Evolutionary conservation across 2,888 invertebrate genomes (phyloP).

Genomic region (Pristionchus exspectatus): DNA sequence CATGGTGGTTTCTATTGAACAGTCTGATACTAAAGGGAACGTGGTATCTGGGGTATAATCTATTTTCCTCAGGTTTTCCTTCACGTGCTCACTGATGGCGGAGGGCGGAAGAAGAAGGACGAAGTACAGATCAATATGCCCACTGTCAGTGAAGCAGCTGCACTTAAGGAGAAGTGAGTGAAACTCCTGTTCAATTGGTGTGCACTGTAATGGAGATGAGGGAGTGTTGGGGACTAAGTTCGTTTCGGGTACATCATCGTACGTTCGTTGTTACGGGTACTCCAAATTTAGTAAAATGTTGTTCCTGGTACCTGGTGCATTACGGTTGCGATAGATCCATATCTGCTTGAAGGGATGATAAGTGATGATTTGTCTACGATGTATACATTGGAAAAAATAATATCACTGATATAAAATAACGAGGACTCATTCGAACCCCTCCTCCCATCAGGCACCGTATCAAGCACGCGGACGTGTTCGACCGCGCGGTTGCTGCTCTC

Average conservation of each 20-base stretch:
- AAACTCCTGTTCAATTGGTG: background rate
- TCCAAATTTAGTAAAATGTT: too few species aligned
- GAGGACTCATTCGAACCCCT: too few species aligned
- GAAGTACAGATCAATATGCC: slow-evolving; percentile 66
- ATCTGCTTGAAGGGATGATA: background rate
- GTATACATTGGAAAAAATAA: too few species aligned
- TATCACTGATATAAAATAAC: too few species aligned
- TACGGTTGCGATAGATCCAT: background rate
- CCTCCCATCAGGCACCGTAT: slow-evolving; percentile 63
- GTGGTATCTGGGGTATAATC: too few species aligned
- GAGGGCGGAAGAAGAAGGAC: slow-evolving; percentile 58
- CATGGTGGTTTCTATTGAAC: too few species aligned
- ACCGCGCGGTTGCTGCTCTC: slow-evolving; percentile 65
- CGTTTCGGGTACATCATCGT: too few species aligned
- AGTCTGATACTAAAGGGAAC: too few species aligned
- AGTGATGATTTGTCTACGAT: too few species aligned
- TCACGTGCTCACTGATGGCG: slow-evolving; percentile 64
- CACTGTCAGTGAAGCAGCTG: slow-evolving; percentile 71
- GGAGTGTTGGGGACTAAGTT: too few species aligned
- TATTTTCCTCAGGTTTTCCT: slow-evolving; percentile 61
- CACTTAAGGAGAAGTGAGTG: slow-evolving; percentile 71
- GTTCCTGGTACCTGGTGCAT: background rate
- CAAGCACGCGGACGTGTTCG: slow-evolving; percentile 72
- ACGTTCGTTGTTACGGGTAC: too few species aligned
- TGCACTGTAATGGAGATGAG: background rate